phyloP scores from a whole-genome alignment of 2,113 vertebrate genomes.

The Mastomys coucha region DNA sequence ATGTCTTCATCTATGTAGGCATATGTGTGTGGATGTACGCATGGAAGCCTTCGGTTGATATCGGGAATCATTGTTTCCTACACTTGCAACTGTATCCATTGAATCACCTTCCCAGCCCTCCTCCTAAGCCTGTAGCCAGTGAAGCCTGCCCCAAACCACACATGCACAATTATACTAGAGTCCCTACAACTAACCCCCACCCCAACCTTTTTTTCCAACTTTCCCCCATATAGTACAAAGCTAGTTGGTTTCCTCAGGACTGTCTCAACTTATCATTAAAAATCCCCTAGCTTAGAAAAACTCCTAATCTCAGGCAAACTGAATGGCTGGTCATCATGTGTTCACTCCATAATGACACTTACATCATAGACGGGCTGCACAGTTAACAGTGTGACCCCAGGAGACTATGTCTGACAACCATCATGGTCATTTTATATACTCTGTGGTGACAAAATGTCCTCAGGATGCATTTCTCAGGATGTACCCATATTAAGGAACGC shows the following conservation, averaged over 20 bases:
- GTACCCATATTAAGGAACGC: neutral
- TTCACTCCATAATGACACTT: neutral
- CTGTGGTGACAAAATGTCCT: neutral
- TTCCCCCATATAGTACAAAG: neutral
- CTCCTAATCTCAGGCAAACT: neutral
- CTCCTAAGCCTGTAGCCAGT: neutral
- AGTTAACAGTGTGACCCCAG: neutral
- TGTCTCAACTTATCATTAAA: neutral
- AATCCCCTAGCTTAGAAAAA: neutral
- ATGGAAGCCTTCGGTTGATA: neutral
- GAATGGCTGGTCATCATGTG: neutral
- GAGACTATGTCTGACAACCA: neutral
- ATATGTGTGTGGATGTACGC: neutral
- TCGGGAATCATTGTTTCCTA: neutral
- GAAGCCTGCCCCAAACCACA: neutral
- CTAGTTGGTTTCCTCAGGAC: neutral
- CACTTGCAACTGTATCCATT: neutral
- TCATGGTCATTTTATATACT: neutral
- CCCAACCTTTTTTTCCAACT: neutral
- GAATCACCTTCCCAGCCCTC: neutral
- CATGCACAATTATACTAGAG: neutral
- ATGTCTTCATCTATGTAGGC: neutral
- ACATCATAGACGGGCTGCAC: neutral
- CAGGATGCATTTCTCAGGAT: neutral
- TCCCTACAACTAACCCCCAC: neutral